phyloP scores from a whole-genome alignment of 1,140 invertebrate genomes.

The Saxidomus purpurata region DNA sequence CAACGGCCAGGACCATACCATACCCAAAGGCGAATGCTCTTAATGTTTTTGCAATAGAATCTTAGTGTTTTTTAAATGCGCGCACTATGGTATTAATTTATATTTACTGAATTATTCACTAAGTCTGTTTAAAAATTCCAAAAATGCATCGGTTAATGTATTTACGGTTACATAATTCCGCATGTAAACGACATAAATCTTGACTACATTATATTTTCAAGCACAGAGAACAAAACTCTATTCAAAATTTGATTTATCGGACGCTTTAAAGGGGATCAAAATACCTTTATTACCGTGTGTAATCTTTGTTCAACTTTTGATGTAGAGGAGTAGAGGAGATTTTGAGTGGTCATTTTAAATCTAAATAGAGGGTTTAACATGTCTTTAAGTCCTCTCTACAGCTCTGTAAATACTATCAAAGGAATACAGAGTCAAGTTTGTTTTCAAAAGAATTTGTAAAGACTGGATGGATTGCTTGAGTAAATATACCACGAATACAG shows the following conservation, averaged over 20 bases:
- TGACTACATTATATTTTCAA: background rate
- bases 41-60: no score
- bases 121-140: no score
- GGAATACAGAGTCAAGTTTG: background rate
- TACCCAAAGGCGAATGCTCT: no score
- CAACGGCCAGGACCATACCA: no score
- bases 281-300: slow-evolving; percentile 2
- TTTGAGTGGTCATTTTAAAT: slow-evolving; percentile 40
- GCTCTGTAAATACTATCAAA: slow-evolving; percentile 25
- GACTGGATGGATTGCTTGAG: background rate
- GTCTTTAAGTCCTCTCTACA: background rate
- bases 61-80: no score
- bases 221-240: background rate
- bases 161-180: no score
- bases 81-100: no score
- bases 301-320: slow-evolving; percentile 21
- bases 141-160: no score
- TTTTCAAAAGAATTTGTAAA: slow-evolving; percentile 14
- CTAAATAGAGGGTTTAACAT: slow-evolving; percentile 16
- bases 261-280: slow-evolving; percentile 17
- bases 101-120: no score
- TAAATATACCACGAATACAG: background rate
- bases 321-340: slow-evolving; percentile 14
- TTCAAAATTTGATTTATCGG: slow-evolving; percentile 11
- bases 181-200: no score